Conservation (phyloP, 2,113 vertebrate species). For the Pygoscelis adeliae region DNA sequence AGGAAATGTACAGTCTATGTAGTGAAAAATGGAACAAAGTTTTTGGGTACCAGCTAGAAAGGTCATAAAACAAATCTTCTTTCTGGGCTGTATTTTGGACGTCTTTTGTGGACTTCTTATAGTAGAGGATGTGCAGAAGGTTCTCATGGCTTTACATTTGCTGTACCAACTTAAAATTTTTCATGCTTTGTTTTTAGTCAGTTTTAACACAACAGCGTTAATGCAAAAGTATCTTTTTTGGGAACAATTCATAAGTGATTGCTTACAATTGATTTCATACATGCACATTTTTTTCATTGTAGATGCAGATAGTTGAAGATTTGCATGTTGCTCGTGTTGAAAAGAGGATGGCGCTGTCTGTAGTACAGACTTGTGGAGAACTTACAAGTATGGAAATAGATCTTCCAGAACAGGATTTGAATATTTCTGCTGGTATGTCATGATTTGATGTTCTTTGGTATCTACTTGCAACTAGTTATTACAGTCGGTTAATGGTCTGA, state of each 20-base stretch:
- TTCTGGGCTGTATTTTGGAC: not conserved
- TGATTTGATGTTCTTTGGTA: not conserved
- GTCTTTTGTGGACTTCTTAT: not conserved
- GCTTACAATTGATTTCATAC: not conserved
- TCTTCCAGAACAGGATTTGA: conserved; percentile 75
- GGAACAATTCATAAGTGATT: not conserved
- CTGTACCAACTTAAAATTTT: not conserved
- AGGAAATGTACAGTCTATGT: not conserved
- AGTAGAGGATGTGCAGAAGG: not conserved
- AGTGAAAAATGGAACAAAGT: not conserved
- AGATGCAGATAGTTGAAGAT: conserved; percentile 88
- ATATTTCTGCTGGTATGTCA: conserved; percentile 67
- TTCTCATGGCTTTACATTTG: not conserved
- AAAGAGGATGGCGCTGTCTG: conserved; percentile 77
- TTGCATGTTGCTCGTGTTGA: conserved; percentile 84
- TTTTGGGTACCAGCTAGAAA: not conserved
- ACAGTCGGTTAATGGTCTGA: not conserved
- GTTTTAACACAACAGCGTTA: not conserved
- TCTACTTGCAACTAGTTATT: not conserved
- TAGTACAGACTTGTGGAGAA: conserved; percentile 83
- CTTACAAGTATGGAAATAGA: conserved; percentile 92
- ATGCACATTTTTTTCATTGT: not conserved
- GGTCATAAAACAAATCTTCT: not conserved
- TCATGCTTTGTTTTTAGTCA: not conserved
- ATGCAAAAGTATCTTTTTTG: accelerated